Base-by-base conservation (phyloP, 2,113 vertebrate species). In the Clarias macrocephalus region DNA sequence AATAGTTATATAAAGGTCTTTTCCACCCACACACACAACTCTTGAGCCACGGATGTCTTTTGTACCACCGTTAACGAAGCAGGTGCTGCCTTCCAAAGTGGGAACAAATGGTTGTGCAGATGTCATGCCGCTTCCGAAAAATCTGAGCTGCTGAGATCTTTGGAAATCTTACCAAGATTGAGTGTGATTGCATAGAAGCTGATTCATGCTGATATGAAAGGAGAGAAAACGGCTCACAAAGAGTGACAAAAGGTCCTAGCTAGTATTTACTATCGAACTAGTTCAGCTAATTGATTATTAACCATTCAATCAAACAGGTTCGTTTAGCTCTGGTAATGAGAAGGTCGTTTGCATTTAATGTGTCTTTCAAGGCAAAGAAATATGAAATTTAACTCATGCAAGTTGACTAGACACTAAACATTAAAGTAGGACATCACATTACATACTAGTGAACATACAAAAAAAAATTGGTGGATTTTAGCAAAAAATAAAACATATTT, bases 71-170 rank as follows among this genome's bases (percentile, higher is more conserved):
- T 70, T 82, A 81, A 77, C 56, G 7, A 59, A 65, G 37, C 83
- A 82, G 59, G 30, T 73, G 37, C 4, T 19, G 66, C 57, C 3
- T 56, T 15, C 80, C 7, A 5, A 30, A 66, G 54, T 37, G 19
- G 63, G 48, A 28, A 18, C n/a, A 68, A 76, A 82, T 25, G n/a
- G 23, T 6, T 77, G 72, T 82, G 59, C 62, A 81, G 68, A 82
- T 73, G 66, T 52, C 63, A 73, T n/a, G 42, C 11, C 2, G 5
- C 30, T 33, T n/a, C 33, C 12, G 12, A 59, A 18, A 37, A 37
- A 19, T 68, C 23, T 48, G 85, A 73, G 37, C 33, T 11, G 28
- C 7, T 48, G 13, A 72, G 21, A n/a, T 48, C 19, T 8, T 68
- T n/a, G 16, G 62, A 86, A 57, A 30, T 59, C 5, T 59, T 65